Percentiles rank a stretch among this genome's conserved stretches.
Conservation (phyloP, 2,113 vertebrate species). For the Hemibagrus wyckioides region DNA sequence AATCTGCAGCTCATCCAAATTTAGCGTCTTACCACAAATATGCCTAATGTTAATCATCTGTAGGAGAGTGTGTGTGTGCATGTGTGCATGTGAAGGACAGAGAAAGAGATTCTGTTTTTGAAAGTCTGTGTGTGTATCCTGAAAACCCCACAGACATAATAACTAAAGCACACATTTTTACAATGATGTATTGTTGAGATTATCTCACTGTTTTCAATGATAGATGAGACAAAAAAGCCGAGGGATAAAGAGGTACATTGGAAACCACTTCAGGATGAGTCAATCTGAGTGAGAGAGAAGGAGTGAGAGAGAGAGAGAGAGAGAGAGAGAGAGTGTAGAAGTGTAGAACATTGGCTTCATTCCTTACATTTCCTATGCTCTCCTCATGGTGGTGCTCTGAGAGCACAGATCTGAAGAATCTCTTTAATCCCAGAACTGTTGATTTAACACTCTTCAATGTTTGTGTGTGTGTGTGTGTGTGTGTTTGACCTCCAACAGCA, state of each 20-base stretch:
- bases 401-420: constrained; percentile 37
- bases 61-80: constrained; percentile 27
- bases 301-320: background rate
- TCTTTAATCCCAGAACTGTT: background rate
- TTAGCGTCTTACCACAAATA: constrained; percentile 51
- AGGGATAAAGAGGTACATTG: constrained; percentile 29
- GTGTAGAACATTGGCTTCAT: background rate
- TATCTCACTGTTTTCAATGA: constrained; percentile 32
- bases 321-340: background rate
- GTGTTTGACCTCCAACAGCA: constrained; percentile 69
- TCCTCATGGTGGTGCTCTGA: constrained; percentile 59
- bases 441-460: constrained; percentile 12
- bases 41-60: constrained; percentile 49
- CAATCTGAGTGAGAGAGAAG: background rate
- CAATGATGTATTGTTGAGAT: constrained; percentile 49
- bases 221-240: constrained; percentile 7
- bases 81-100: constrained; percentile 15
- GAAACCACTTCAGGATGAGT: constrained; percentile 6
- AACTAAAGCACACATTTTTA: constrained; percentile 36
- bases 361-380: background rate
- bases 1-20: constrained; percentile 50
- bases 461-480: constrained; percentile 3
- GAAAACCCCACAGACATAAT: constrained; percentile 32
- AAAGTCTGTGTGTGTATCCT: constrained; percentile 30
- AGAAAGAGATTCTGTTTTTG: constrained; percentile 26